phyloP scores from a whole-genome alignment of 2,888 invertebrate genomes.

The Agrypnus murinus region DNA sequence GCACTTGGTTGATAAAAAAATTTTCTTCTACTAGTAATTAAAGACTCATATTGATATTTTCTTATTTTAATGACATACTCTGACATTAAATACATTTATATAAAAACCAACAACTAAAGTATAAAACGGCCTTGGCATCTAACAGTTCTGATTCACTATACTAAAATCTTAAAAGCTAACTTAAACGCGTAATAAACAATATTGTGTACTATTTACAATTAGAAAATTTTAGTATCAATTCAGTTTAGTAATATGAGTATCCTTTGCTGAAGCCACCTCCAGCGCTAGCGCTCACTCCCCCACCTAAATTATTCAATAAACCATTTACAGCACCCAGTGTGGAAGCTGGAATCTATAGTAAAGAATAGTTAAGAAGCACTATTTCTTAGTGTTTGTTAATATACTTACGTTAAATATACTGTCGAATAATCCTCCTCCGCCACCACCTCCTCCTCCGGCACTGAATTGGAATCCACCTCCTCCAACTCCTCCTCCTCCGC shows the following conservation, averaged over 20 bases:
- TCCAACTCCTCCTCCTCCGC: conserved; percentile 26
- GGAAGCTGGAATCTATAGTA: conserved; percentile 79
- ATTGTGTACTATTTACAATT: too few species aligned
- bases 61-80: too few species aligned
- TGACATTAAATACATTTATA: too few species aligned
- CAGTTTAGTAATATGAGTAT: neutral
- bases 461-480: conserved; percentile 24
- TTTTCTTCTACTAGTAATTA: too few species aligned
- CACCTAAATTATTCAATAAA: conserved; percentile 75
- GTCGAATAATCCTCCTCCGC: conserved; percentile 33
- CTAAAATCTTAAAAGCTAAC: too few species aligned
- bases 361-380: conserved; percentile 16
- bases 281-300: conserved; percentile 50
- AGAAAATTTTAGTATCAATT: neutral
- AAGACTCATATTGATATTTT: too few species aligned
- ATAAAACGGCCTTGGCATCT: too few species aligned
- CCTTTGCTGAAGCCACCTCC: conserved; percentile 13
- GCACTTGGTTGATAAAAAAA: too few species aligned
- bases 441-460: conserved; percentile 11
- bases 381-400: too few species aligned
- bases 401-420: conserved; percentile 38
- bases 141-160: too few species aligned
- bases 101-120: too few species aligned
- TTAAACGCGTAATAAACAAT: too few species aligned
- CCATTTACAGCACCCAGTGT: conserved; percentile 79